Evolutionary conservation across 2,113 vertebrate genomes (phyloP).

Genomic region (Girardinichthys multiradiatus): DNA sequence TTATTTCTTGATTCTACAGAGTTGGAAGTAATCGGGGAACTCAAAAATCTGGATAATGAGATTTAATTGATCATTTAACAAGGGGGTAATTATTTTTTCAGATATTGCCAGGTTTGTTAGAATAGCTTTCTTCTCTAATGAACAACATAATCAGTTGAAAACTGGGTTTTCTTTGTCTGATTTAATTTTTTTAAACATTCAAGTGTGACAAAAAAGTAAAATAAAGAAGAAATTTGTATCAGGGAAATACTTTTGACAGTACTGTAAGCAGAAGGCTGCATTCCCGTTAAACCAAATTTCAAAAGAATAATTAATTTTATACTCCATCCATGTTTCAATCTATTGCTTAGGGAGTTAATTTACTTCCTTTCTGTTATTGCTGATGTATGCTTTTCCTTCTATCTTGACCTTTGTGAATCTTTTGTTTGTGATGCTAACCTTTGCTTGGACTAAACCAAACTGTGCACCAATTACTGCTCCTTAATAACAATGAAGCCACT

Average conservation of each 20-base stretch:
- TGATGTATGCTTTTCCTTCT: conserved; percentile 41
- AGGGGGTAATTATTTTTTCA: not conserved
- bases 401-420: conserved; percentile 66
- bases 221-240: no score
- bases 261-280: conserved; percentile 27
- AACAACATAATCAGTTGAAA: not conserved
- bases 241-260: not conserved
- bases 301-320: conserved; percentile 3
- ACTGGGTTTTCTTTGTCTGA: no score
- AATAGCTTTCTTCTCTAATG: not conserved
- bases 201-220: no score
- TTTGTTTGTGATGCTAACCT: conserved; percentile 46
- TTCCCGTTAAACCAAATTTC: not conserved
- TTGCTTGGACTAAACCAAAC: conserved; percentile 47
- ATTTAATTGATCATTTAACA: not conserved
- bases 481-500: conserved; percentile 63
- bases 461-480: conserved; percentile 43
- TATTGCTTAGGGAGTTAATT: conserved; percentile 31
- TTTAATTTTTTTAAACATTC: no score
- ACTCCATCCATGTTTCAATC: not conserved
- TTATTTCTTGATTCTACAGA: no score
- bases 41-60: no score
- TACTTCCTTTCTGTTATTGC: conserved; percentile 1
- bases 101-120: no score
- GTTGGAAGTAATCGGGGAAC: no score